Evolutionary conservation across 2,797 vertebrate species (phyloP).

Genomic region (Myotis planiceps): DNA sequence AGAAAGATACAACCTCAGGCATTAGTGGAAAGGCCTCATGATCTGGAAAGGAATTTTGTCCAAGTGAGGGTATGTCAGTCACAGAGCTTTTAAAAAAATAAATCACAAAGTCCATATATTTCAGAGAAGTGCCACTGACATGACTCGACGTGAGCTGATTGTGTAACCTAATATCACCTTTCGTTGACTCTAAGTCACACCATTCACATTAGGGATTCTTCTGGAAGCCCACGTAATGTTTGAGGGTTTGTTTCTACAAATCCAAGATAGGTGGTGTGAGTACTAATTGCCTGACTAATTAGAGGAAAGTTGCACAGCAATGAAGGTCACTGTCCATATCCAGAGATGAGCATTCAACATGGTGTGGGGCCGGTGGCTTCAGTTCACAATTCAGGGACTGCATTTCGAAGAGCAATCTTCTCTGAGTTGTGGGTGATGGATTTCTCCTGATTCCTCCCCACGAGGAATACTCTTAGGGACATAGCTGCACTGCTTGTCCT

Average conservation of each 20-base stretch:
- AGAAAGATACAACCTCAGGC: conserved; percentile 52
- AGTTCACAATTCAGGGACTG: neutral
- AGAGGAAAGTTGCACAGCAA: neutral
- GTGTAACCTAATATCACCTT: conserved; percentile 70
- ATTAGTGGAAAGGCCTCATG: conserved; percentile 12
- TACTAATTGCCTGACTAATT: conserved; percentile 53
- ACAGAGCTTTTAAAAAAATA: conserved; percentile 61
- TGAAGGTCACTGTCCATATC: neutral
- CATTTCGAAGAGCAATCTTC: neutral
- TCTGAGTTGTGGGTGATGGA: neutral
- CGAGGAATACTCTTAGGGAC: neutral
- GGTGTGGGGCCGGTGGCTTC: neutral
- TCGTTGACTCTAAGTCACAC: conserved; percentile 57
- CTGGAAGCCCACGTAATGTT: conserved; percentile 55
- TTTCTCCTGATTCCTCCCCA: neutral
- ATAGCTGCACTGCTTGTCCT: neutral
- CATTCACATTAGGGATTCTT: conserved; percentile 63
- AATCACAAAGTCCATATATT: conserved; percentile 48
- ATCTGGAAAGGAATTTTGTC: conserved; percentile 63
- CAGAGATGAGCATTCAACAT: neutral
- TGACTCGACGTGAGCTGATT: conserved; percentile 62
- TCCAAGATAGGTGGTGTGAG: conserved; percentile 2
- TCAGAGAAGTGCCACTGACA: conserved; percentile 58
- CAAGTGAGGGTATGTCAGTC: conserved; percentile 64
- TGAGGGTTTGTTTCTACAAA: conserved; percentile 63